A percentile compares a stretch with the other conserved stretches of the same genome.
These are phyloP conservation scores for Myotis pilosus DNA, from an alignment of 2,797 vertebrate species.

Conservation along the genomic window DNA sequence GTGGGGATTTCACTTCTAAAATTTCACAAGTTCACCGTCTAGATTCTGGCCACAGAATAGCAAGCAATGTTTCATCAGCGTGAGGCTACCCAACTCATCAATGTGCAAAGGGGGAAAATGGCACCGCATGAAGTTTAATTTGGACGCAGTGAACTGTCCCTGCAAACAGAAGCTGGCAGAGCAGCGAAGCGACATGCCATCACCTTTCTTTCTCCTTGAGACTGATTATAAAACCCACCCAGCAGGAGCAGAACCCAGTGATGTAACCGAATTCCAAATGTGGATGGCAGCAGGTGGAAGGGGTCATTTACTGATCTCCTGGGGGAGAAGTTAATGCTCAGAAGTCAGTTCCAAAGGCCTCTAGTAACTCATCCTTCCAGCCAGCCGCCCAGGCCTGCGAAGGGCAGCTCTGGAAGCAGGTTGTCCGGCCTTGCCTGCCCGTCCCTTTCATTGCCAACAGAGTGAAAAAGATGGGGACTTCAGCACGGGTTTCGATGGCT, in stretches of 20 bases:
- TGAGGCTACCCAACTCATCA: slow-evolving; percentile 66
- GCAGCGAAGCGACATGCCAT: slow-evolving; percentile 43
- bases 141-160: slow-evolving; percentile 60
- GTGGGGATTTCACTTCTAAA: slow-evolving; percentile 32
- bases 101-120: slow-evolving; percentile 67
- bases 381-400: background rate
- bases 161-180: slow-evolving; percentile 64
- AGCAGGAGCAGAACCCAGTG: slow-evolving; percentile 55
- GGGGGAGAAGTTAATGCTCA: slow-evolving; percentile 41
- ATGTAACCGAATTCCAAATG: slow-evolving; percentile 63
- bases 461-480: background rate
- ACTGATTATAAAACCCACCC: slow-evolving; percentile 69
- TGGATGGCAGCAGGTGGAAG: slow-evolving; percentile 42
- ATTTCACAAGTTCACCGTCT: slow-evolving; percentile 58
- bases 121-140: slow-evolving; percentile 71
- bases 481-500: accelerated
- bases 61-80: slow-evolving; percentile 65
- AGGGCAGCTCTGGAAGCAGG: background rate
- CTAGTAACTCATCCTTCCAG: background rate
- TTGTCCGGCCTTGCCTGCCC: background rate
- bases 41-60: slow-evolving; percentile 64
- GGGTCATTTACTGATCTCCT: slow-evolving; percentile 52
- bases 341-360: slow-evolving; percentile 36
- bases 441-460: background rate
- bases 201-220: slow-evolving; percentile 62